Conservation (phyloP, 1,140 invertebrate genomes). For the Hesperophylax magnus region DNA sequence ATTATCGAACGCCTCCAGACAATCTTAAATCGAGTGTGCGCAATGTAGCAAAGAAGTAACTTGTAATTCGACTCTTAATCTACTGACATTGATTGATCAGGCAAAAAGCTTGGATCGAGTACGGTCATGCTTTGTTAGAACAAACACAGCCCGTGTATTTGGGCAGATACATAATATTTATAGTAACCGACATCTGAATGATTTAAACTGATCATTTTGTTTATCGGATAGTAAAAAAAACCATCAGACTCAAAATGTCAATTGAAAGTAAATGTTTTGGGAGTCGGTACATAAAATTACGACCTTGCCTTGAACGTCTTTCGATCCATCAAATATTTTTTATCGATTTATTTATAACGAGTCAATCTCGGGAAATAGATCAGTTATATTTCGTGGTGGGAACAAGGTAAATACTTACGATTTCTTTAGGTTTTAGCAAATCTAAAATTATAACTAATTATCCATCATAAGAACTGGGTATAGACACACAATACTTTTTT, state of each 20-base stretch:
- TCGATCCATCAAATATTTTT: constrained; percentile 20
- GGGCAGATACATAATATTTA: not conserved
- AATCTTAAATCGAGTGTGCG: not conserved
- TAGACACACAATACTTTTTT: no score
- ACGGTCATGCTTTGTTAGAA: constrained; percentile 52
- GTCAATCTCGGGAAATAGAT: not conserved
- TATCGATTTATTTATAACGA: no score
- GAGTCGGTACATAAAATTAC: not conserved
- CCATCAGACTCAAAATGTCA: constrained; percentile 24
- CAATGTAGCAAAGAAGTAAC: not conserved
- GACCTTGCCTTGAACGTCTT: not conserved
- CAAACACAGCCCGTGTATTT: constrained; percentile 23
- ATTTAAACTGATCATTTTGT: constrained; percentile 32
- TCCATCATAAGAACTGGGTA: no score
- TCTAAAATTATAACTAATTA: no score
- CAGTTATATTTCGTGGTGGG: not conserved
- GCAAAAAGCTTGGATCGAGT: constrained; percentile 46
- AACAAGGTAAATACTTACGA: no score
- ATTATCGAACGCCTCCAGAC: no score
- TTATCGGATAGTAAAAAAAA: constrained; percentile 32
- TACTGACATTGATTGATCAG: constrained; percentile 54
- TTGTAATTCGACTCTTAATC: constrained; percentile 35
- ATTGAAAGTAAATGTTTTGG: constrained; percentile 27
- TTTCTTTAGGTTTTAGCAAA: no score
- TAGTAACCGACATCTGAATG: constrained; percentile 34